Conservation (phyloP, 2,797 vertebrate species). For the Tokudaia tokunoshimensis region DNA sequence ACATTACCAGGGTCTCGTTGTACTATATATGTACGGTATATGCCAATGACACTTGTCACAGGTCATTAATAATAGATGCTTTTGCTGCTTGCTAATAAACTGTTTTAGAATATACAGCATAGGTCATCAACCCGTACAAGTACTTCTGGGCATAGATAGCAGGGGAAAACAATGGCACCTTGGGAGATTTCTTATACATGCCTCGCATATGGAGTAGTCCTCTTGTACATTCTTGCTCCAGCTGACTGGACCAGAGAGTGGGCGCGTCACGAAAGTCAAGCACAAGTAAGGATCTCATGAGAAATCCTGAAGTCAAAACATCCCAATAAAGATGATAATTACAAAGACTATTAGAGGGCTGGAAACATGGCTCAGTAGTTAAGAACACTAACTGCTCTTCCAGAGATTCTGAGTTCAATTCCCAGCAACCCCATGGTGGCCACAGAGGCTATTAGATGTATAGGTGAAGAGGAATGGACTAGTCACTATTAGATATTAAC, state of each 20-base stretch:
- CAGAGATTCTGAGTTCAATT: not conserved
- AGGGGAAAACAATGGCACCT: not conserved
- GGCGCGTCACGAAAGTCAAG: not conserved
- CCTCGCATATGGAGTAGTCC: not conserved
- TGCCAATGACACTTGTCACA: not conserved
- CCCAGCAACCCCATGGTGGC: not conserved
- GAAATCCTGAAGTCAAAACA: not conserved
- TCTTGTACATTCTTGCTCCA: not conserved
- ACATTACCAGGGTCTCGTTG: not conserved
- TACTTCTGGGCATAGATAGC: not conserved
- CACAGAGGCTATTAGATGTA: not conserved
- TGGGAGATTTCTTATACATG: not conserved
- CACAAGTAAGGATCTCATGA: not conserved
- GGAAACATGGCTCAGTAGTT: not conserved
- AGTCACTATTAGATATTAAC: not conserved
- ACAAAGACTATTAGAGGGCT: not conserved
- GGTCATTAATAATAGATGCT: constrained; percentile 9
- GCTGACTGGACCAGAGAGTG: not conserved
- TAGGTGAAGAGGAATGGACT: not conserved
- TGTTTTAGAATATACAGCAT: not conserved
- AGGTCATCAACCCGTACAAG: not conserved
- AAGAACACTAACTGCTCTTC: not conserved
- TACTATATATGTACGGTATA: not conserved
- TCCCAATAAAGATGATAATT: not conserved
- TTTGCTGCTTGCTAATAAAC: constrained; percentile 2